Conservation (phyloP, 2,113 vertebrate species). For the Ochotona princeps region DNA sequence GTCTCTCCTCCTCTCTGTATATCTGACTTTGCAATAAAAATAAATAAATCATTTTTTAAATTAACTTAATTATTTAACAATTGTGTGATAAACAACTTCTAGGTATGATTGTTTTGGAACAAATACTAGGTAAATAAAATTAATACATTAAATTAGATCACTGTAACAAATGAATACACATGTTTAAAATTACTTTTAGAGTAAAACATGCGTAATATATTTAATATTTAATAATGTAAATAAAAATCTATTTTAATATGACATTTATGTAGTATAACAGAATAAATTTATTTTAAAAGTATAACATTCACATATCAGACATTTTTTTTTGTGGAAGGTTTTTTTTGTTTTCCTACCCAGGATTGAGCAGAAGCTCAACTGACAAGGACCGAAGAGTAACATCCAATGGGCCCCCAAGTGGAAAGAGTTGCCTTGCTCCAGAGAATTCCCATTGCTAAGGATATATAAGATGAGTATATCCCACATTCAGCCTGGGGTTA, state of each 20-base stretch:
- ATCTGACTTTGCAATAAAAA: too few relatives aligned
- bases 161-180: not conserved
- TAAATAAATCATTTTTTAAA: too few relatives aligned
- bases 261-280: too few relatives aligned
- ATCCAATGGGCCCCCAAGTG: not conserved
- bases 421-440: not conserved
- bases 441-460: not conserved
- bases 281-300: too few relatives aligned
- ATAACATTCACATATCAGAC: too few relatives aligned
- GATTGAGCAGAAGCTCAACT: not conserved
- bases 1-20: too few relatives aligned
- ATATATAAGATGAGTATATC: not conserved
- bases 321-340: too few relatives aligned
- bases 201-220: not conserved
- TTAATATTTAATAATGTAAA: too few relatives aligned
- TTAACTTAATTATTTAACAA: slow-evolving; percentile 48
- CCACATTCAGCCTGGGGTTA: not conserved
- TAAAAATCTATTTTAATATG: too few relatives aligned
- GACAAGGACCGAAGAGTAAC: not conserved
- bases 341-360: not conserved
- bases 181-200: not conserved
- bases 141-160: not conserved
- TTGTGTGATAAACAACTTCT: not conserved
- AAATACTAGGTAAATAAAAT: not conserved
- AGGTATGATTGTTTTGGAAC: not conserved